Evolutionary conservation across 2,797 vertebrate genomes (phyloP), one percentile per base, ranked within the genome.

Genomic region (Eulemur coronatus): DNA sequence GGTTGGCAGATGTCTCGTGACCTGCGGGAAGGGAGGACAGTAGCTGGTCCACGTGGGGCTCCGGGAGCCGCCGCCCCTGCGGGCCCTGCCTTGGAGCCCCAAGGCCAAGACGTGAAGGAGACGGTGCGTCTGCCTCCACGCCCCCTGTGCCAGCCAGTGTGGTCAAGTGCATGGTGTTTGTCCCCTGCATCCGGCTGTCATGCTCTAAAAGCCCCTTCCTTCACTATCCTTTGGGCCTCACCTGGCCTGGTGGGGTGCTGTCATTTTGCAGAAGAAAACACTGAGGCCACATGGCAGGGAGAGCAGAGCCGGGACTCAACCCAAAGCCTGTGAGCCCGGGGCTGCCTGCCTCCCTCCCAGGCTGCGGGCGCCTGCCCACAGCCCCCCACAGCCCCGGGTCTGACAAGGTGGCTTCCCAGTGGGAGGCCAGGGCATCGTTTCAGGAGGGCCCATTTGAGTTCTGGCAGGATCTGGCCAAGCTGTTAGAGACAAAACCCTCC

Each of bases 1-100:
- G 99, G 98, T 99, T 99, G 50, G 99, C 99, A 57, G 99, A 99
- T 1, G 99, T 99, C 98, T 99, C 99, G 78, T 99, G 99, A 8
- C 99, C 99, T 99, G 94, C 5, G 0, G 85, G 85, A 93, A 4
- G 67, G 91, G 95, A 72, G 26, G 52, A 41, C 5, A 33, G 8
- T 4, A 1, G 38, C 72, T n/a, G 61, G 15, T 55, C 59, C 57
- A 33, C 0, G 0, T 0, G 7, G 76, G 14, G 7, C 24, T 7
- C 0, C 0, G 0, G 22, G 33, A 92, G 43, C 7, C 4, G 46
- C 52, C 38, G 78, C 30, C 13, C 22, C 18, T 0, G 17, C 43
- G 18, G 3, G 0, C 5, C 13, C 0, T 24, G 35, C 78, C 79
- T 28, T 67, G 4, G 79, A 9, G n/a, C 63, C 38, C 20, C 2